A percentile compares a stretch with the other conserved stretches of the same genome.
These are phyloP conservation scores for Gasterosteus nipponicus DNA, from an alignment of 2,113 vertebrate genomes.

Conservation along the genomic window DNA sequence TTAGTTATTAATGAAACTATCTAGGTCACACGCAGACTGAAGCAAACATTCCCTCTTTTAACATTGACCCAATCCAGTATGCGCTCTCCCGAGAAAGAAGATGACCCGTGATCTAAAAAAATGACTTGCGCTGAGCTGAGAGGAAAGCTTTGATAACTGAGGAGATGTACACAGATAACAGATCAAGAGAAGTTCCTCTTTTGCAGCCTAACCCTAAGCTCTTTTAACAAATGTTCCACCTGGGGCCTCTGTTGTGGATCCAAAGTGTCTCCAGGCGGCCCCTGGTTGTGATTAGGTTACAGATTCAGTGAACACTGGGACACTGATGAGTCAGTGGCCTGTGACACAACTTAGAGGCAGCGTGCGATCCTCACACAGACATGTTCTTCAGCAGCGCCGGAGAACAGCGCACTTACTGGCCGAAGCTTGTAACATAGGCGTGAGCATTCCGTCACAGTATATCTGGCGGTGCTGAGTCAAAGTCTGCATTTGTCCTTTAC, in stretches of 20 bases:
- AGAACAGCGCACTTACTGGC: background rate
- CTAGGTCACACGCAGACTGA: background rate
- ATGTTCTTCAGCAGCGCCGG: conserved; percentile 8
- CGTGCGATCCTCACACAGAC: conserved; percentile 33
- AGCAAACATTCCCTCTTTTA: background rate
- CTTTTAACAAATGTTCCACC: conserved; percentile 17
- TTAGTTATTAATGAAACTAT: background rate
- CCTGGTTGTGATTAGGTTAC: conserved; percentile 36
- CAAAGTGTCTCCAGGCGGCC: conserved; percentile 13
- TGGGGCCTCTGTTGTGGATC: conserved; percentile 37
- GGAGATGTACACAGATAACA: background rate
- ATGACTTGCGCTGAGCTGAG: background rate
- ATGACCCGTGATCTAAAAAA: background rate
- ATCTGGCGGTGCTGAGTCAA: background rate
- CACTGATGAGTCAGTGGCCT: conserved; percentile 45
- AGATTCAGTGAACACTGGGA: background rate
- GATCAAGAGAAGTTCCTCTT: background rate
- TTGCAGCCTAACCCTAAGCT: background rate
- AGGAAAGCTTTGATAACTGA: background rate
- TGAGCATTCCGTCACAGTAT: background rate
- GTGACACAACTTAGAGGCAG: conserved; percentile 24
- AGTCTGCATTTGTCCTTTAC: background rate
- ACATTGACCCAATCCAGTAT: background rate
- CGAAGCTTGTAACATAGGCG: background rate
- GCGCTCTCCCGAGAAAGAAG: background rate